Base-by-base conservation (phyloP, 2,888 invertebrate species). In the Pristionchus maxplancki region DNA sequence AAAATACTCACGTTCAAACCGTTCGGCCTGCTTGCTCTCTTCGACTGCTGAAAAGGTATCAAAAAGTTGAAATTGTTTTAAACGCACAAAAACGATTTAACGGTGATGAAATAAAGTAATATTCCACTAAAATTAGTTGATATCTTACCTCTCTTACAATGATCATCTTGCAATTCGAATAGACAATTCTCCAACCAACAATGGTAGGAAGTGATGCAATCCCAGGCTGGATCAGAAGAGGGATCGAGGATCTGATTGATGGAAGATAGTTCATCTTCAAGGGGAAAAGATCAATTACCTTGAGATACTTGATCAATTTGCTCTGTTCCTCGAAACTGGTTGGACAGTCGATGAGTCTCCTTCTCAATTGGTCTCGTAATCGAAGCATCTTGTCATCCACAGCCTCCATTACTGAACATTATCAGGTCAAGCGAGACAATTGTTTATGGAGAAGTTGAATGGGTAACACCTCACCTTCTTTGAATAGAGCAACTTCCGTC, bases 181-280 rank as follows among this genome's bases (percentile, higher is more conserved):
- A 97, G 95, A 71, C 96, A 96, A 89, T 95, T 96, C 93, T 96
- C 96, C 17, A 98, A 96, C 95, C 97, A 97, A 87, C 97, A 96
- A 90, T 97, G 97, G 90, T 97, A 97, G 90, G 97, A 97, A 83
- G 96, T 96, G 91, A 99, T 97, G 6, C 98, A 98, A 91, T 97
- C 97, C 99, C 99, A 99, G 0, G 98, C 98, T 1, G 98, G 98
- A 95, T 99, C 98, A 13, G 97, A 97, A 8, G 96, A 96, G 87
- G 96, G 96, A 94, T 97, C 97, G 90, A 97, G 95, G 94, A 96
- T 97, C 89, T 90, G 87, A n/a, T 96, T 96, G 91, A 97, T 96
- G 95, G 96, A 96, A 87, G 8, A 13, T 24, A 15, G 20, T 58
- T n/a, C 9, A 24, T 24, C 9, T 24, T 9, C 58, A 24, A 84